Evolutionary conservation across 1,140 invertebrate species (phyloP).

Genomic region (Brachionus angularis): DNA sequence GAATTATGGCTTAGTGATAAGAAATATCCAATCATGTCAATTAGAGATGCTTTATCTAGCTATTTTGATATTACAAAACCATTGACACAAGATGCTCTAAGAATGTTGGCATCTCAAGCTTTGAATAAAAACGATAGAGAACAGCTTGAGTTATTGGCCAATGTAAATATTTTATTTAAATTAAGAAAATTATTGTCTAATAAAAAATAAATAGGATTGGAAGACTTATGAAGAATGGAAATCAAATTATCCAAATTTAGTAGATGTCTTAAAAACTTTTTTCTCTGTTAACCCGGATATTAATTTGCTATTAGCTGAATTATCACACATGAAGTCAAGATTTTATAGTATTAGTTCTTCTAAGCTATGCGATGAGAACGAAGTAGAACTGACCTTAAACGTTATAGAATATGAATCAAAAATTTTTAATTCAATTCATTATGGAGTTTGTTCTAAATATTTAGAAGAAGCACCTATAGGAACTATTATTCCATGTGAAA

Average conservation of each 20-base stretch:
- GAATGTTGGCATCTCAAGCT: constrained; percentile 75
- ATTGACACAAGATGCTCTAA: constrained; percentile 76
- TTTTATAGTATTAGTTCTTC: constrained; percentile 93
- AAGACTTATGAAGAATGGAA: constrained; percentile 79
- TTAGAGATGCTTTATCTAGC: constrained; percentile 72
- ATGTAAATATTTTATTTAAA: neutral
- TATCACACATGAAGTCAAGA: constrained; percentile 79
- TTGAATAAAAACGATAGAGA: constrained; percentile 69
- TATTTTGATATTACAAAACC: constrained; percentile 89
- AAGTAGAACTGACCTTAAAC: constrained; percentile 82
- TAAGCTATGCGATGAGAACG: constrained; percentile 65
- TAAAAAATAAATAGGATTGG: no score
- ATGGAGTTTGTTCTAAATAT: constrained; percentile 89
- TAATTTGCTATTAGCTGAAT: constrained; percentile 73
- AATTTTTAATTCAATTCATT: constrained; percentile 66
- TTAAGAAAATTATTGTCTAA: neutral
- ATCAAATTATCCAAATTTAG: constrained; percentile 82
- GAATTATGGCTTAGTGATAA: constrained; percentile 81
- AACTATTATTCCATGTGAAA: constrained; percentile 60
- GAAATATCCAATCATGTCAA: constrained; percentile 70
- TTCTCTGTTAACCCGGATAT: constrained; percentile 79
- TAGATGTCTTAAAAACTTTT: constrained; percentile 90
- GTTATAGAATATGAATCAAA: constrained; percentile 80
- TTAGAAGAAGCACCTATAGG: constrained; percentile 60
- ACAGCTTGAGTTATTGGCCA: constrained; percentile 66